Evolutionary conservation across 1,140 invertebrate genomes (phyloP).

Genomic region (Trichomalopsis sarcophagae): DNA sequence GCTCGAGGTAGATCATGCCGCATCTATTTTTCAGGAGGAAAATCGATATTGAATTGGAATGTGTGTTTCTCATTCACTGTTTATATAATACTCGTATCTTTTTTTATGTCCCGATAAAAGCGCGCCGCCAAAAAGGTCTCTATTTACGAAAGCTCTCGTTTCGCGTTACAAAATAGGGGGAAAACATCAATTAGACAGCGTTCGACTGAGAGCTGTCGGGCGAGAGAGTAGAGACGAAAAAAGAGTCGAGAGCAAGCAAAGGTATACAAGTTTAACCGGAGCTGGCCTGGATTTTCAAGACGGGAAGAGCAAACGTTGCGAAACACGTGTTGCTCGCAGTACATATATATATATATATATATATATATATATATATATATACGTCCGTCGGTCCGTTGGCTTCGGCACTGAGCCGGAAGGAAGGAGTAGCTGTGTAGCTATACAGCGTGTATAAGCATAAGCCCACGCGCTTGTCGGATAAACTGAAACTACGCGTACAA

Average conservation of each 20-base stretch:
- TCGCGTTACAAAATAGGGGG: neutral
- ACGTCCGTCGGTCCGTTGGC: neutral
- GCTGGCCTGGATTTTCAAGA: constrained; percentile 24
- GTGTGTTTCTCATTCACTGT: too few species aligned
- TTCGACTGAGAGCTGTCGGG: neutral
- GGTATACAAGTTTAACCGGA: neutral
- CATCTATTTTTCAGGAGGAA: constrained; percentile 73
- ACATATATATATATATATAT: neutral
- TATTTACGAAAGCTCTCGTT: neutral
- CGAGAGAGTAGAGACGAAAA: neutral
- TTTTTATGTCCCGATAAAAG: too few species aligned
- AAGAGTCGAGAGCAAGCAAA: neutral
- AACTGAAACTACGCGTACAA: too few species aligned
- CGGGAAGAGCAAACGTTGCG: neutral
- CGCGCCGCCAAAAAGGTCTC: neutral
- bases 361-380: neutral
- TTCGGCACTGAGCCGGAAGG: neutral
- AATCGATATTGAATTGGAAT: too few species aligned
- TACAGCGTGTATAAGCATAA: too few species aligned
- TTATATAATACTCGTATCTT: too few species aligned
- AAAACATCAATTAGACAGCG: neutral
- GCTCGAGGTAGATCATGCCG: constrained; percentile 89
- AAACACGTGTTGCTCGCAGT: constrained; percentile 13
- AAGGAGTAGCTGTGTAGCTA: too few species aligned
- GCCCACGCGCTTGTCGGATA: too few species aligned